A percentile compares a stretch with the other conserved stretches of the same genome.
These are phyloP conservation scores for Lamellibrachia satsuma DNA, from an alignment of 2,888 invertebrate species.

Conservation along the genomic window DNA sequence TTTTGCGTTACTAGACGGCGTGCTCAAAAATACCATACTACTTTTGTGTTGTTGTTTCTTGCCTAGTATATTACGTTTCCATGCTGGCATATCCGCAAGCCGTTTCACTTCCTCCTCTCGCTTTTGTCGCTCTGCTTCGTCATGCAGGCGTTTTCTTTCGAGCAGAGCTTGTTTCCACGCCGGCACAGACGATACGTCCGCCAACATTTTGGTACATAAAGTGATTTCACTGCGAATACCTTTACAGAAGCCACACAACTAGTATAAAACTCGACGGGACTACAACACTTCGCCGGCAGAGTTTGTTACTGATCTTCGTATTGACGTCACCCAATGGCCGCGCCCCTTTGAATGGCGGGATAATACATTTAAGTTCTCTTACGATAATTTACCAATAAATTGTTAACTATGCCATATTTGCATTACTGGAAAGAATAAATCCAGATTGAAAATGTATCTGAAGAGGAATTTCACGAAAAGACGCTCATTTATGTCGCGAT, in stretches of 20 bases:
- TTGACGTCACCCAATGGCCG: conserved; percentile 17
- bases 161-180: conserved; percentile 46
- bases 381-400: not conserved
- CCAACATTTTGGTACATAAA: conserved; percentile 33
- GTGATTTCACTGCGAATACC: not conserved
- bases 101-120: conserved; percentile 35
- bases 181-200: conserved; percentile 45
- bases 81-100: conserved; percentile 39
- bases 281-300: not conserved
- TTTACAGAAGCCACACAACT: not conserved
- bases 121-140: conserved; percentile 35
- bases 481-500: not conserved
- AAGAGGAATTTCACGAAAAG: not conserved
- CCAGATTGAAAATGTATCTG: not conserved
- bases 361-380: not conserved
- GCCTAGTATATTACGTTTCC: conserved; percentile 42
- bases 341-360: conserved; percentile 17
- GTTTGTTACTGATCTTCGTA: not conserved
- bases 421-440: not conserved
- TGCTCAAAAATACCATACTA: conserved; percentile 31
- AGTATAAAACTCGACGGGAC: not conserved
- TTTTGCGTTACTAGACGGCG: not conserved
- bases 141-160: conserved; percentile 37
- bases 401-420: not conserved
- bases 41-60: conserved; percentile 38